Conservation (phyloP, 2,888 invertebrate genomes). For the Ommatoiulus sabulosus region DNA sequence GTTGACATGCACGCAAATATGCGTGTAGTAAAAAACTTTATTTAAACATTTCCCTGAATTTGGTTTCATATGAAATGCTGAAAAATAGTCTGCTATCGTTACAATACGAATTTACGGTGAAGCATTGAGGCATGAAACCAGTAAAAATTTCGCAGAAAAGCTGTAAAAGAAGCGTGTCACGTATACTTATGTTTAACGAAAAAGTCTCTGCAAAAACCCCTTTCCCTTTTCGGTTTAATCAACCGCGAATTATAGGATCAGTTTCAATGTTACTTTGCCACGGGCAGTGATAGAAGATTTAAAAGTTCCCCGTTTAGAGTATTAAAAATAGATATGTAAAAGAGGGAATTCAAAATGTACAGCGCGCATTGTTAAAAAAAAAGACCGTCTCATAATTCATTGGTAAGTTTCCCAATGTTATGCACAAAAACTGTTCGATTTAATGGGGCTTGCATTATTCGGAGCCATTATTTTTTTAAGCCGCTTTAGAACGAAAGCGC, state of each 20-base stretch:
- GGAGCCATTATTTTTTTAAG: conserved; percentile 33
- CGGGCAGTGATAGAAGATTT: conserved; percentile 8
- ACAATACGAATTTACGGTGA: too few relatives aligned
- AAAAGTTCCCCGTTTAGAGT: conserved; percentile 6
- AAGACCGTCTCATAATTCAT: neutral
- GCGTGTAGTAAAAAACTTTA: too few relatives aligned
- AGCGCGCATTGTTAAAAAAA: neutral
- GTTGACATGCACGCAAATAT: too few relatives aligned
- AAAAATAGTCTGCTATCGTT: too few relatives aligned
- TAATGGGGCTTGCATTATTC: conserved; percentile 17
- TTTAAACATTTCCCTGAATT: too few relatives aligned
- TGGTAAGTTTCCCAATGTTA: neutral
- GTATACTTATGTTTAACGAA: neutral
- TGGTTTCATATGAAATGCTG: too few relatives aligned
- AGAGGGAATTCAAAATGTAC: neutral
- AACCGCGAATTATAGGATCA: neutral
- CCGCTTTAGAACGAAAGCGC: neutral
- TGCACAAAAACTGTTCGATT: conserved; percentile 15
- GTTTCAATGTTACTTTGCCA: neutral
- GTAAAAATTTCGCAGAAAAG: neutral
- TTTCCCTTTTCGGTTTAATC: conserved; percentile 1
- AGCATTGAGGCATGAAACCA: too few relatives aligned
- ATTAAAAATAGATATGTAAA: conserved; percentile 44
- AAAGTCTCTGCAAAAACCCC: conserved; percentile 4
- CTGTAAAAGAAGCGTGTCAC: neutral